These are phyloP conservation scores for Lepidurus couesii DNA, from an alignment of 1,140 invertebrate species.

Conservation along the genomic window DNA sequence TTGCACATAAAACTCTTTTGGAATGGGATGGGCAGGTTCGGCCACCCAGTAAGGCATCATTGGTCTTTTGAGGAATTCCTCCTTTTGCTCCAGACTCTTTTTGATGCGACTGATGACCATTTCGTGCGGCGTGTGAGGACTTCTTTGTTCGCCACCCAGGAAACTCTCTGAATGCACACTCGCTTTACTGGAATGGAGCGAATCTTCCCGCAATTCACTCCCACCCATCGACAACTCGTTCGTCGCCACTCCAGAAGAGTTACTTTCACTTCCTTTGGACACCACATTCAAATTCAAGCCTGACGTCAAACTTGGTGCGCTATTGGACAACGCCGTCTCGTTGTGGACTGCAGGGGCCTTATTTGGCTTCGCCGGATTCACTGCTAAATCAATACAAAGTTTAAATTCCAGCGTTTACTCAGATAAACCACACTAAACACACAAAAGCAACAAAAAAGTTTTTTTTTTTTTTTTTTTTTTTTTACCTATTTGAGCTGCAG, in stretches of 20 bases:
- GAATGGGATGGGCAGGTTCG: slow-evolving; percentile 42
- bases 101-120: slow-evolving; percentile 53
- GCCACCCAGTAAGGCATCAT: slow-evolving; percentile 58
- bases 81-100: slow-evolving; percentile 77
- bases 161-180: slow-evolving; percentile 26
- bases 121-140: slow-evolving; percentile 17
- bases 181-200: slow-evolving; percentile 30
- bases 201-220: slow-evolving; percentile 29
- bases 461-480: no score
- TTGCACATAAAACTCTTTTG: slow-evolving; percentile 66
- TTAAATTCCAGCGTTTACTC: no score
- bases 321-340: neutral
- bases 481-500: neutral
- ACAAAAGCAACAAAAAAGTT: no score
- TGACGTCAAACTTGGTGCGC: neutral
- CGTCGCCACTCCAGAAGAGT: neutral
- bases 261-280: neutral
- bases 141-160: neutral
- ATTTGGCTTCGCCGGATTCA: slow-evolving; percentile 7
- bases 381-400: neutral
- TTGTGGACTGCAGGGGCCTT: neutral
- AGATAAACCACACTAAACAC: no score
- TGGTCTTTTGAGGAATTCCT: slow-evolving; percentile 72
- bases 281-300: neutral
- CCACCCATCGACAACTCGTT: neutral